A percentile compares a stretch with the other conserved stretches of the same genome.
Evolutionary conservation across 2,113 vertebrate species (phyloP).

Genomic region (Rynchops niger): DNA sequence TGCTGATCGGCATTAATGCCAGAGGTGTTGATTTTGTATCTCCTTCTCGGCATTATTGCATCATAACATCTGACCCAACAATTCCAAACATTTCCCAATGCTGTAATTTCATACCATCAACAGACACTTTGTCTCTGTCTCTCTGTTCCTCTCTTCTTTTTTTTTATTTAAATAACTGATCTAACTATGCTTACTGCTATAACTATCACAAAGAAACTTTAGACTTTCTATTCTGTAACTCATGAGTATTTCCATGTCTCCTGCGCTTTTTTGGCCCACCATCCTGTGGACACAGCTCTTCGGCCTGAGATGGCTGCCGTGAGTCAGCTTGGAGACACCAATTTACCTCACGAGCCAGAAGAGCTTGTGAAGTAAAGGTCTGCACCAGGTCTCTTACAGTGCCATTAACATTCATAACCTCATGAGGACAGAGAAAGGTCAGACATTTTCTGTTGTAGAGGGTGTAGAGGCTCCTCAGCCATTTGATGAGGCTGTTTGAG

Average conservation of each 20-base stretch:
- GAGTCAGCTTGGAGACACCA: background rate
- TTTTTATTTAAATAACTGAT: background rate
- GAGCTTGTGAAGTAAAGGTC: background rate
- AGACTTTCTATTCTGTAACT: background rate
- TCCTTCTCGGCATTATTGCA: background rate
- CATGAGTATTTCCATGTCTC: background rate
- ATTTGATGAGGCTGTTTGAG: background rate
- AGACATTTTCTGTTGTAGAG: background rate
- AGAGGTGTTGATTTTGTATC: conserved; percentile 55
- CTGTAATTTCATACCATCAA: background rate
- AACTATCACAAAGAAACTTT: background rate
- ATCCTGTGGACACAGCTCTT: background rate
- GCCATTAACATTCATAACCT: background rate
- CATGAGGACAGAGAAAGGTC: background rate
- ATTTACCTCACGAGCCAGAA: background rate
- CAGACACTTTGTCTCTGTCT: background rate
- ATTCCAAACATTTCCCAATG: conserved; percentile 16
- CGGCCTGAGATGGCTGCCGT: background rate
- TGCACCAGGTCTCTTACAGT: background rate
- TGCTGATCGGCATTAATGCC: background rate
- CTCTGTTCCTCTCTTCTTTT: background rate
- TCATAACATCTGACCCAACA: background rate
- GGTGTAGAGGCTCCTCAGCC: background rate
- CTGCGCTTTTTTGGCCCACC: background rate
- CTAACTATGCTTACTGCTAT: background rate